Base-by-base conservation (phyloP, 2,113 vertebrate genomes). In the Hassar affinis region DNA sequence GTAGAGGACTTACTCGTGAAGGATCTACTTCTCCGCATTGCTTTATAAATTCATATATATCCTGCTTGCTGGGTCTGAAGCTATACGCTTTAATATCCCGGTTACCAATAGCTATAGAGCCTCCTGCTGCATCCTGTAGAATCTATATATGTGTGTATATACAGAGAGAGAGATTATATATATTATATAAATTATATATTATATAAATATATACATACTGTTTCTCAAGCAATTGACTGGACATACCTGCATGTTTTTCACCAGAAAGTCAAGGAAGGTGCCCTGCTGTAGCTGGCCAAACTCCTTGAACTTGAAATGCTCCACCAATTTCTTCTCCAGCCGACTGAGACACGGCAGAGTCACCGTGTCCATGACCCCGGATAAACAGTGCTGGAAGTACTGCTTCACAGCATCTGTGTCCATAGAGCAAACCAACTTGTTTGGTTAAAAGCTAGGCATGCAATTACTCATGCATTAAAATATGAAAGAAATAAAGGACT, bases 31-130 rank as follows among this genome's bases (percentile, higher is more conserved):
- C 66, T 0, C 91, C 92, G n/a, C 94, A 95, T 86, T 95, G 94
- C 38, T 91, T 93, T 87, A 95, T 94, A 87, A 95, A 94, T 85
- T 95, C 94, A 85, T 92, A 93, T 54, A 95, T 88, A 0, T 95
- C 94, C 82, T 95, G 94, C 88, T 88, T 90, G 85, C 88, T 93
- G 75, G 94, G 92, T 84, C 91, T 91, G 86, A 93, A 92, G 68
- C 91, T 91, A 64, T 86, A 87, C 3, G 57, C 2, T 74, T 83
- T 64, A 22, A 77, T 27, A 66, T 80, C 89, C 81, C 87, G 83
- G 35, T 61, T 87, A 52, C 86, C 82, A 62, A 95, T 86, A 57
- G 88, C 59, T 69, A 95, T 7, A 77, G 86, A 33, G 11, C 91
- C 88, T 0, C 93, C 94, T 75, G 92, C 85, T 42, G 88, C 80